Evolutionary conservation across 2,888 invertebrate species (phyloP).

Genomic region (Pharmacophagus antenor): DNA sequence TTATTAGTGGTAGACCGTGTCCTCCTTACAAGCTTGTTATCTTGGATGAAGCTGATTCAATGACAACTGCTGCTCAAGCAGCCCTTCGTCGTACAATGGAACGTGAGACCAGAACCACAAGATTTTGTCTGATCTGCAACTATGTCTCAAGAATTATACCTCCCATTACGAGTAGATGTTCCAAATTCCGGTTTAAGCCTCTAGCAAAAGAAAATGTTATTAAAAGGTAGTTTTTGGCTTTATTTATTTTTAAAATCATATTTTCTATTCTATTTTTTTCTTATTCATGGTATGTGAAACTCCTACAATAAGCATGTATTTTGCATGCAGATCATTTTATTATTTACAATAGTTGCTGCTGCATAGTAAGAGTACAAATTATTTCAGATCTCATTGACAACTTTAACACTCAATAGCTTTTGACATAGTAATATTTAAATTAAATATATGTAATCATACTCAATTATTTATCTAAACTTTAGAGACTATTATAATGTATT

Average conservation of each 20-base stretch:
- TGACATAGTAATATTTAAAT: too few relatives aligned
- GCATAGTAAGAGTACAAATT: too few relatives aligned
- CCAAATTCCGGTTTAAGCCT: slow-evolving; percentile 98
- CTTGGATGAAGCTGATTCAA: slow-evolving; percentile 99
- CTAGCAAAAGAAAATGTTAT: slow-evolving; percentile 86
- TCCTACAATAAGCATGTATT: too few relatives aligned
- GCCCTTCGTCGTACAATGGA: slow-evolving; percentile 99
- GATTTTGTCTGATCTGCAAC: slow-evolving; percentile 99
- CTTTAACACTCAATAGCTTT: too few relatives aligned
- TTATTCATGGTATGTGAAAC: too few relatives aligned
- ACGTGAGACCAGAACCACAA: slow-evolving; percentile 94
- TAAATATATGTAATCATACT: too few relatives aligned
- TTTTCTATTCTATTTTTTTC: too few relatives aligned
- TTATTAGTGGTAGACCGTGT: slow-evolving; percentile 88
- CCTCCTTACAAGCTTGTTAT: slow-evolving; percentile 98
- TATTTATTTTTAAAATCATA: not conserved
- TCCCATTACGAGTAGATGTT: slow-evolving; percentile 98
- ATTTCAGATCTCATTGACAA: too few relatives aligned
- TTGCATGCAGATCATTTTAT: too few relatives aligned
- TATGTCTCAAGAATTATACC: slow-evolving; percentile 99
- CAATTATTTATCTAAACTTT: too few relatives aligned
- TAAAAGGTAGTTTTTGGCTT: slow-evolving; percentile 62
- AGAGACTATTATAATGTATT: too few relatives aligned
- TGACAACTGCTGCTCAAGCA: slow-evolving; percentile 98
- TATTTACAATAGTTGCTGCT: too few relatives aligned